Conservation (phyloP, 2,113 vertebrate species). For the Sterna hirundo region DNA sequence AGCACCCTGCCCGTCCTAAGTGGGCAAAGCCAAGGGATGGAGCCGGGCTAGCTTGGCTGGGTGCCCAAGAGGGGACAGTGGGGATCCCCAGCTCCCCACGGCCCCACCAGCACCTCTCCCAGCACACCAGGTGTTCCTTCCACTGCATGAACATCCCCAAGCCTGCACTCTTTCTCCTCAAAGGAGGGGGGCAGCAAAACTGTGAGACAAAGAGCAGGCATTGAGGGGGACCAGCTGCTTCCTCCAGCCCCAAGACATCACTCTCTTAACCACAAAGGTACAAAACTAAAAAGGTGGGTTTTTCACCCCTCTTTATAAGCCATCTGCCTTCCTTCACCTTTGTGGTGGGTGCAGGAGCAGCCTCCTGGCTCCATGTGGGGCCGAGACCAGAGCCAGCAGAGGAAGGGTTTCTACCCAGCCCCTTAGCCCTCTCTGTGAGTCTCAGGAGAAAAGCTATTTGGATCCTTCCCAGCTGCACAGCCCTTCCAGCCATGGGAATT, state of each 20-base stretch:
- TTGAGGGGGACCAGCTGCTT: not conserved
- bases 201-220: not conserved
- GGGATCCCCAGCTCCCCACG: not conserved
- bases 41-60: not conserved
- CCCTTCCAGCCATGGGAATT: not conserved
- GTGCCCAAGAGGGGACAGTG: not conserved
- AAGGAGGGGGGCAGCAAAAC: not conserved
- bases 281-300: not conserved
- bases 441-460: not conserved
- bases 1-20: not conserved
- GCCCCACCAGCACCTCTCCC: not conserved
- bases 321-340: not conserved
- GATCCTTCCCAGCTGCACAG: not conserved
- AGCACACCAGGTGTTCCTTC: not conserved
- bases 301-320: not conserved
- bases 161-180: not conserved
- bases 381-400: accelerated
- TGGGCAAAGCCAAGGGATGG: not conserved
- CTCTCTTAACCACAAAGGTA: not conserved
- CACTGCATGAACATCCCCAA: not conserved
- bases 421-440: accelerated
- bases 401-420: not conserved
- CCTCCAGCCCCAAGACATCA: not conserved
- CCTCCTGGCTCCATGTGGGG: accelerated
- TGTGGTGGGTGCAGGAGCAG: accelerated